Evolutionary conservation across 2,113 vertebrate species (phyloP), one percentile per base, ranked within the genome.

Genomic region (Vulpes vulpes): DNA sequence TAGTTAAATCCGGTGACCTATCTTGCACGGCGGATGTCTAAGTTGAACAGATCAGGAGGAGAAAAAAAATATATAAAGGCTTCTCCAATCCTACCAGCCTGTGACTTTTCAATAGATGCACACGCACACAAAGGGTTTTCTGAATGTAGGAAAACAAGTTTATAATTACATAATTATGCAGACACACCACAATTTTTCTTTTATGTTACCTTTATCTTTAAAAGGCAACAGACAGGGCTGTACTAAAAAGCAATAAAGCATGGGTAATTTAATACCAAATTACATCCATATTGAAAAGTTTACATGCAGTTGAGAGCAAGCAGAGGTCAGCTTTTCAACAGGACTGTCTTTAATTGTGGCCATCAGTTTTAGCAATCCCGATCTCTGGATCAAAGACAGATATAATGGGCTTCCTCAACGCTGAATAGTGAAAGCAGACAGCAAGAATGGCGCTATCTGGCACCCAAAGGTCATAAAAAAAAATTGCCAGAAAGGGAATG

Each of bases 211-310:
- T 98, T 98, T 97, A 95, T 98, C 99, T 99, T 99, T 98, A 98
- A 99, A 99, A 99, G 98, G 98, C 99, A 98, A 98, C 91, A 94
- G 98, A 99, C 98, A 98, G 98, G 92, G 65, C 98, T 98, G 98
- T 98, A 99, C 99, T 99, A 99, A 99, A 99, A 99, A 99, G 99
- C 99, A 99, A 99, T 99, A 99, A 99, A 99, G 99, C 99, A 99
- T 78, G 99, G 99, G 99, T 99, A 99, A 99, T 99, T 99, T 99
- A 99, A 99, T 99, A 99, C 98, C 95, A 99, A 99, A 99, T 99
- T 99, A 99, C 99, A 99, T 99, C 99, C 99, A 99, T 99, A 99
- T 99, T 98, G 99, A 99, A 99, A 99, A 99, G 99, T 99, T 99
- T 99, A 99, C 99, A 99, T 99, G 99, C 98, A 99, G 98, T 98